Conservation (phyloP, 2,797 vertebrate species). For the Sylvia borin region DNA sequence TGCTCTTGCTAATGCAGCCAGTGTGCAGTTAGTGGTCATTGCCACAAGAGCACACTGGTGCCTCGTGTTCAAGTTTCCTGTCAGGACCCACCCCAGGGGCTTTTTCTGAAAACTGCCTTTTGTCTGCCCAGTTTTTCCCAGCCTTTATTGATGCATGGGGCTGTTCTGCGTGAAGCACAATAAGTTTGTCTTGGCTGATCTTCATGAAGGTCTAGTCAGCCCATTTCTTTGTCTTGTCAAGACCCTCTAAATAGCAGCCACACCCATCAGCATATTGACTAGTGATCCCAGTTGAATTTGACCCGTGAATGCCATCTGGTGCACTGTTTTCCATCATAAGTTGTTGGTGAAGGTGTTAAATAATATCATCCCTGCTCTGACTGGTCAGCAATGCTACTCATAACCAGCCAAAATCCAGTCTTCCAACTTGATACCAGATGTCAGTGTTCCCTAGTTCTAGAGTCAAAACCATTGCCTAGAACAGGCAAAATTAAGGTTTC, state of each 20-base stretch:
- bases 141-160: neutral
- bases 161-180: neutral
- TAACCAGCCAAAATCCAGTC: neutral
- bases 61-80: neutral
- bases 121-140: neutral
- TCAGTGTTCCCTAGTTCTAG: neutral
- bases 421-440: neutral
- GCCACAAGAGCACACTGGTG: slow-evolving; percentile 6
- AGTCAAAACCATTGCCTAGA: neutral
- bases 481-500: neutral
- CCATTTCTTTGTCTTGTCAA: neutral
- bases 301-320: neutral
- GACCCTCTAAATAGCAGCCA: neutral
- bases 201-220: neutral
- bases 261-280: neutral
- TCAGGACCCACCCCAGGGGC: neutral
- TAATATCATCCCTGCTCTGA: neutral
- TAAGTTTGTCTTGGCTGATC: neutral
- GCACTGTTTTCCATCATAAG: neutral
- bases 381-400: neutral
- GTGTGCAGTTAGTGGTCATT: neutral
- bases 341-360: neutral
- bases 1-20: neutral
- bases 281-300: neutral
- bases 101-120: neutral